phyloP scores from a whole-genome alignment of 2,113 vertebrate genomes.

The Dromaius novaehollandiae region DNA sequence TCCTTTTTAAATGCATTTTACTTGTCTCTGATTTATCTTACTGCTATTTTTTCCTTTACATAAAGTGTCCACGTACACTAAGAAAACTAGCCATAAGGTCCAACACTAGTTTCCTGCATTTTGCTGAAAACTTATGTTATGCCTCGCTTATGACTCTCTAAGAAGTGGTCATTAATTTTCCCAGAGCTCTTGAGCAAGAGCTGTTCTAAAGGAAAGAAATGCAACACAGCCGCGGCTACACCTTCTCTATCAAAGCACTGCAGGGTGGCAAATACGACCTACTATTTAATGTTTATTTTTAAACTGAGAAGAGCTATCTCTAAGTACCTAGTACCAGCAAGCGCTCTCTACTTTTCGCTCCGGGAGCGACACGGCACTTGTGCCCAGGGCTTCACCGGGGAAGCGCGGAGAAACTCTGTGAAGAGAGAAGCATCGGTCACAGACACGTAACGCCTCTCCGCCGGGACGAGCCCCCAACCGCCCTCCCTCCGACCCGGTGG shows the following conservation, averaged over 20 bases:
- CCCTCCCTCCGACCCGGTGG: no score
- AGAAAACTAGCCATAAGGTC: background rate
- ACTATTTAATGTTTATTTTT: accelerated
- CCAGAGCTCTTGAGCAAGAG: background rate
- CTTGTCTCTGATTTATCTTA: no score
- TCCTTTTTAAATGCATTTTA: background rate
- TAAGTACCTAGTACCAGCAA: background rate
- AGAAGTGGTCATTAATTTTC: background rate
- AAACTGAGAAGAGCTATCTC: background rate
- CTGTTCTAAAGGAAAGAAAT: background rate
- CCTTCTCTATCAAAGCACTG: background rate
- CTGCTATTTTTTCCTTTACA: background rate
- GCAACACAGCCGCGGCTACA: accelerated
- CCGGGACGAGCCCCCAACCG: no score
- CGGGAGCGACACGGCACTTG: accelerated
- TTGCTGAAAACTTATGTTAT: background rate
- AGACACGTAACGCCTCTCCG: accelerated
- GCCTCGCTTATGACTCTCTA: background rate
- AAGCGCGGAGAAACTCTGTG: background rate
- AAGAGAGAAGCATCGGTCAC: accelerated
- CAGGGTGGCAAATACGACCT: accelerated
- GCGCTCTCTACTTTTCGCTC: accelerated
- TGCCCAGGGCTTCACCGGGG: no score
- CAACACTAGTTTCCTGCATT: background rate
- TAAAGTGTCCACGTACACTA: background rate